Base-by-base conservation (phyloP, 2,888 invertebrate species). In the Thyatira batis region DNA sequence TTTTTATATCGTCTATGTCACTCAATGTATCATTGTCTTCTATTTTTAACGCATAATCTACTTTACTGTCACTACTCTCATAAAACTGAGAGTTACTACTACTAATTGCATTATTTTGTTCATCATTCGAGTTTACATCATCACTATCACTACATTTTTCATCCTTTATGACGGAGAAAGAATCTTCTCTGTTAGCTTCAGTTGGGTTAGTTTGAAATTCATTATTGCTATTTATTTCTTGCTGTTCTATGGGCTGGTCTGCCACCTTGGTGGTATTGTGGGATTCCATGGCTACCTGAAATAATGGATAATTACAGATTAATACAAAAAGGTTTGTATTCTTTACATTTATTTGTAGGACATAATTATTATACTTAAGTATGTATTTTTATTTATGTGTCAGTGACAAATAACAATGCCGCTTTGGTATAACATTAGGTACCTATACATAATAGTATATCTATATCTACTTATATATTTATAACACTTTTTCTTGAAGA, bases 1-100 rank as follows among this genome's bases (percentile, higher is more conserved):
- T 91, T 84, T 91, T 92, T 61, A 90, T 90, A 74, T 92, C 92
- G 60, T 92, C 92, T 75, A 91, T 88, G 60, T 92, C 92, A 84
- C 92, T 91, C 65, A 92, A 73, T 60, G 92, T 90, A 76, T 92
- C 92, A 80, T 88, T 91, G 69, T 92, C 91, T 64, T 92, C 92
- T 79, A 84, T 78, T 81, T 91, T 92, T 73, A 89, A 75, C 60
- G 91, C 90, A 76, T 83, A 91, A 80, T 89, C 85, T 80, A 85
- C 75, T 79, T 91, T 91, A 84, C 85, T 89, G 79, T 90, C 87
- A 89, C 87, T 89, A 62, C 82, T 87, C 89, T 90, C 91, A 89
- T 90, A 91, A 83, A 90, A 91, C 84, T 87, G 89, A 89, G 90
- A 91, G 78, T 78, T 85, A 67, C 73, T 82, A 76, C 75, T 82